Base-by-base conservation (phyloP, 2,797 vertebrate species). In the Hylomyscus alleni region DNA sequence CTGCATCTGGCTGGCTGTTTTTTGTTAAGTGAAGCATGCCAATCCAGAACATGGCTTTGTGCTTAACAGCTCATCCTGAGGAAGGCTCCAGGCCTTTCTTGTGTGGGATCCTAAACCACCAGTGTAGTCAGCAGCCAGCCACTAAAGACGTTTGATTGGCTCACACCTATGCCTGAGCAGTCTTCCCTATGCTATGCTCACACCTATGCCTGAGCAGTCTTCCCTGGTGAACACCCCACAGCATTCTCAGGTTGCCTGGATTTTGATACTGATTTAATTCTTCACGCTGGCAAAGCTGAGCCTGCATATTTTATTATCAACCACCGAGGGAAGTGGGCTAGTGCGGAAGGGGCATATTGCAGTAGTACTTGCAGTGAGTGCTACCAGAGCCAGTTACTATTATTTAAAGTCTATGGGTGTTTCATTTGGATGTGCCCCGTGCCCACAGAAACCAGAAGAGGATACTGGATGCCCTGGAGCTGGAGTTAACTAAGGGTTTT, bases 251-350 rank as follows among this genome's bases (percentile, higher is more conserved):
- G 67, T 26, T n/a, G 31, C 24, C 76, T 80, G 58, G 4, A 17
- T 47, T 89, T 88, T 85, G 65, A 72, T 87, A 72, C 85, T 26
- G 22, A 56, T 22, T 72, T 37, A 75, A 73, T n/a, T 50, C 88
- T 92, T 62, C 87, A 76, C 91, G n/a, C n/a, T 3, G 72, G 34
- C 77, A 82, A 78, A 94, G 76, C 65, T n/a, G 31, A 94, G 22
- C 56, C 52, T 86, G n/a, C 40, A 24, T 44, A 44, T 50, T 54
- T 34, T 44, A 44, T 52, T 54, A 77, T 37, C 37, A 73, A 40
- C 13, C 6, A 67, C 34, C 34, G 58, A 52, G 52, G n/a, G n/a
- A 81, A 9, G 20, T 24, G 9, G 69, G 15, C 47, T 76, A 85
- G 29, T 5, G 6, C 40, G 34, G 60, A 77, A 62, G 40, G n/a